These are phyloP conservation scores for Pissodes strobi DNA, from an alignment of 1,140 invertebrate genomes.

Conservation along the genomic window DNA sequence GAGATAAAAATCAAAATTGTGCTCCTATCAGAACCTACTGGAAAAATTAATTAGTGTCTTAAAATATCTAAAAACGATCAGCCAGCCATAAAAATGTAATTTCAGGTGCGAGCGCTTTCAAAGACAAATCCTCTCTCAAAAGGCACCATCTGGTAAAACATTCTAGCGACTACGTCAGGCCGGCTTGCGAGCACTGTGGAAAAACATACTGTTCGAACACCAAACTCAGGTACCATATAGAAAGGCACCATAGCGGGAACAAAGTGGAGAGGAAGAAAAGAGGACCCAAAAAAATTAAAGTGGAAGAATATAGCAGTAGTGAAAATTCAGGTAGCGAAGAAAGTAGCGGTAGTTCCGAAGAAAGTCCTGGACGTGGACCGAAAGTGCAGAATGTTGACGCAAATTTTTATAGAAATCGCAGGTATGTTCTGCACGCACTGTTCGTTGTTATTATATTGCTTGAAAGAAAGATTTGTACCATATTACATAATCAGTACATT, in stretches of 20 bases:
- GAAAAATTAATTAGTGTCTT: no score
- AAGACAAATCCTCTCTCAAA: conserved; percentile 18
- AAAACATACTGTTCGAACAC: conserved; percentile 22
- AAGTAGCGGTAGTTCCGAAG: background rate
- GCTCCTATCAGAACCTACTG: no score
- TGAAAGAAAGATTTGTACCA: no score
- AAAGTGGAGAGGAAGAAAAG: background rate
- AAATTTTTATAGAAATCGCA: background rate
- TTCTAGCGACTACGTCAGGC: conserved; percentile 5
- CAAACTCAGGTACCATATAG: conserved; percentile 17
- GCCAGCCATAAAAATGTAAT: no score
- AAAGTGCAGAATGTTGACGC: background rate
- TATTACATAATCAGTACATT: no score
- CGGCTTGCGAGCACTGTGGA: conserved; percentile 7
- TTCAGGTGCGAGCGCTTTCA: conserved; percentile 10
- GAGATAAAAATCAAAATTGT: no score
- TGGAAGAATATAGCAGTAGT: conserved; percentile 1
- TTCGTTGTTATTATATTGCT: no score
- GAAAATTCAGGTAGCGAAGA: background rate
- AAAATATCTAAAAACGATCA: no score
- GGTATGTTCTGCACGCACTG: background rate
- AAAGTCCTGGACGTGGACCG: background rate
- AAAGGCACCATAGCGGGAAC: conserved; percentile 14
- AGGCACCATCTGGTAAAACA: conserved; percentile 20
- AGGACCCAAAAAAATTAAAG: background rate